These are phyloP conservation scores for Arothron firmamentum DNA, from an alignment of 2,113 vertebrate species.

Conservation along the genomic window DNA sequence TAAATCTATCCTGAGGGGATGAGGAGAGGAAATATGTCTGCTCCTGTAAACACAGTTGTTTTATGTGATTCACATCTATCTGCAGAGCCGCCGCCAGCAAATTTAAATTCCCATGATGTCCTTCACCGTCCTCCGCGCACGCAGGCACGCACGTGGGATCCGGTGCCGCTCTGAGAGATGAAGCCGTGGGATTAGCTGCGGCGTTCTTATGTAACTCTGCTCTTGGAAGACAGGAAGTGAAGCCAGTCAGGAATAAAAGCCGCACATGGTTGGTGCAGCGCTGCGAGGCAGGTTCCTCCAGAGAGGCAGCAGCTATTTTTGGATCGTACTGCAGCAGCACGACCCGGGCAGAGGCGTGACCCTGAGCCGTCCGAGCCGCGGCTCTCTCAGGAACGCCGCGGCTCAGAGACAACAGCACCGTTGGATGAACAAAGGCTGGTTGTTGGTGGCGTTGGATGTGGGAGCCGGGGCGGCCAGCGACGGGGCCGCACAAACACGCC, in stretches of 20 bases:
- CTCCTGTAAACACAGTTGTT: not conserved
- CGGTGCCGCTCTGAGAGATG: slow-evolving; percentile 17
- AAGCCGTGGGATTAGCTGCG: slow-evolving; percentile 54
- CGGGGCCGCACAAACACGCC: slow-evolving; percentile 29
- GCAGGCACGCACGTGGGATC: slow-evolving; percentile 8
- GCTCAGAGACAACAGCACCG: slow-evolving; percentile 2
- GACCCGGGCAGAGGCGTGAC: slow-evolving; percentile 36
- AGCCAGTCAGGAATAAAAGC: slow-evolving; percentile 36
- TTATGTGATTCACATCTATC: too few species aligned
- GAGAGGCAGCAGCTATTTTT: slow-evolving; percentile 48
- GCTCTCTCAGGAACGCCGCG: not conserved
- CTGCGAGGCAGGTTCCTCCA: slow-evolving; percentile 8
- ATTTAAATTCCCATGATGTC: slow-evolving; percentile 20
- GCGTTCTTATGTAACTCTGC: slow-evolving; percentile 55
- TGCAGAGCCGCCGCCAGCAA: not conserved
- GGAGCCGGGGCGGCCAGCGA: slow-evolving; percentile 30
- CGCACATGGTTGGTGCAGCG: slow-evolving; percentile 44
- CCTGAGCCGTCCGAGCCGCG: slow-evolving; percentile 31
- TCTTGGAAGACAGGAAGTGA: slow-evolving; percentile 51
- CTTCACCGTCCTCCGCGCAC: slow-evolving; percentile 44
- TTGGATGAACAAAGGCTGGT: slow-evolving; percentile 32
- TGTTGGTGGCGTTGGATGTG: slow-evolving; percentile 14
- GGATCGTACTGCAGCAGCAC: slow-evolving; percentile 30
- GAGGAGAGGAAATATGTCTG: not conserved
- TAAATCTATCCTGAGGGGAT: not conserved